Conservation (phyloP, 2,113 vertebrate genomes). For the Ariopsis seemanni region DNA sequence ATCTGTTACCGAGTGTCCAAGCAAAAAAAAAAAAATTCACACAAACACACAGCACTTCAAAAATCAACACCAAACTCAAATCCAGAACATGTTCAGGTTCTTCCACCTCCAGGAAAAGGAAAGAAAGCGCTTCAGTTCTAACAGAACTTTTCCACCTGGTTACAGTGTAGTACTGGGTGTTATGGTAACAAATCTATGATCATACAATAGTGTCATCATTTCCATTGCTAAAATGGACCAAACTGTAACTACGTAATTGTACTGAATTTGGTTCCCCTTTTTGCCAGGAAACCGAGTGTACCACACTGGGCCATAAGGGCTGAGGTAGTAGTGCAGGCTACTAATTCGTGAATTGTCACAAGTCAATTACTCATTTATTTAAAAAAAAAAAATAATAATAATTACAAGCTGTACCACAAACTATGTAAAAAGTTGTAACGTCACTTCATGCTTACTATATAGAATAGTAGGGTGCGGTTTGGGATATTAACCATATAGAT, state of each 20-base stretch:
- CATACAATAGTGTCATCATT: not conserved
- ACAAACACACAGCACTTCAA: not conserved
- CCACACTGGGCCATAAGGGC: not conserved
- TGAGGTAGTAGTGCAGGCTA: too few species aligned
- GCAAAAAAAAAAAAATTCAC: slow-evolving; percentile 8
- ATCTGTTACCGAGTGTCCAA: not conserved
- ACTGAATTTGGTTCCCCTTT: not conserved
- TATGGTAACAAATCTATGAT: not conserved
- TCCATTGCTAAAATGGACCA: not conserved
- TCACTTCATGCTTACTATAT: not conserved
- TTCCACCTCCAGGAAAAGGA: not conserved
- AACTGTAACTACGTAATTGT: not conserved
- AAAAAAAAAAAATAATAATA: not conserved
- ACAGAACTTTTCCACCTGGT: not conserved
- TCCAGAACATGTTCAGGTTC: not conserved
- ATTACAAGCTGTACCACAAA: not conserved
- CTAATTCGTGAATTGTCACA: not conserved
- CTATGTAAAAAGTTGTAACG: too few species aligned
- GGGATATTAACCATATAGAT: too few species aligned
- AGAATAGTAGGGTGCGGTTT: not conserved
- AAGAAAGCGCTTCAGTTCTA: not conserved
- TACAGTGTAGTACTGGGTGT: not conserved
- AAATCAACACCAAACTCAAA: not conserved
- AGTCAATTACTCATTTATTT: not conserved
- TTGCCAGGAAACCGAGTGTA: not conserved